A percentile compares a stretch with the other conserved stretches of the same genome.
These are phyloP conservation scores for Hoplodrina ambigua DNA, from an alignment of 2,888 invertebrate genomes.

Conservation along the genomic window DNA sequence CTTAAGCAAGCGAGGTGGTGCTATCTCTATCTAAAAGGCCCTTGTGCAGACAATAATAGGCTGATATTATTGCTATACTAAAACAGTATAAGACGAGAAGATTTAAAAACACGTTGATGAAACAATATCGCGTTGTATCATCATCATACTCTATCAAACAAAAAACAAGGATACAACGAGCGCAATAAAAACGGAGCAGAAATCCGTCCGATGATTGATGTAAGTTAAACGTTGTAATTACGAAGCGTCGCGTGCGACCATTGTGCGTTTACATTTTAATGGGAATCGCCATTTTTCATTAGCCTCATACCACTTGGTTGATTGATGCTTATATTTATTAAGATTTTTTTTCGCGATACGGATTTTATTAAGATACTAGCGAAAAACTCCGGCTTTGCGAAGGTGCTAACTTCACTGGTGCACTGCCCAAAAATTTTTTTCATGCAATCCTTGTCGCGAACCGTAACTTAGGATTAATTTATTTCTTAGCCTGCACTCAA, in stretches of 20 bases:
- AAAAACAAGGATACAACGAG: slow-evolving; percentile 49
- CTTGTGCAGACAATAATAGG: too few relatives aligned
- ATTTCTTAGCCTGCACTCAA: too few relatives aligned
- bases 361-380: slow-evolving; percentile 14
- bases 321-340: slow-evolving; percentile 85
- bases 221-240: slow-evolving; percentile 82
- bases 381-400: too few relatives aligned
- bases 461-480: too few relatives aligned
- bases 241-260: slow-evolving; percentile 74
- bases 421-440: too few relatives aligned
- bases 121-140: slow-evolving; percentile 6
- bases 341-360: slow-evolving; percentile 70
- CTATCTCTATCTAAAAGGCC: too few relatives aligned
- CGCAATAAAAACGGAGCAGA: slow-evolving; percentile 59
- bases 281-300: slow-evolving; percentile 82
- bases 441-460: too few relatives aligned
- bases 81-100: neutral
- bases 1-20: too few relatives aligned
- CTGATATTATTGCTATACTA: too few relatives aligned
- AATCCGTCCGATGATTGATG: slow-evolving; percentile 79
- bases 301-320: slow-evolving; percentile 72
- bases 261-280: slow-evolving; percentile 79
- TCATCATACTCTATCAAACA: slow-evolving; percentile 44
- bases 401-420: too few relatives aligned
- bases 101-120: neutral